Evolutionary conservation across 2,797 vertebrate species (phyloP), one percentile per base, ranked within the genome.

Genomic region (Gallirallus australis): DNA sequence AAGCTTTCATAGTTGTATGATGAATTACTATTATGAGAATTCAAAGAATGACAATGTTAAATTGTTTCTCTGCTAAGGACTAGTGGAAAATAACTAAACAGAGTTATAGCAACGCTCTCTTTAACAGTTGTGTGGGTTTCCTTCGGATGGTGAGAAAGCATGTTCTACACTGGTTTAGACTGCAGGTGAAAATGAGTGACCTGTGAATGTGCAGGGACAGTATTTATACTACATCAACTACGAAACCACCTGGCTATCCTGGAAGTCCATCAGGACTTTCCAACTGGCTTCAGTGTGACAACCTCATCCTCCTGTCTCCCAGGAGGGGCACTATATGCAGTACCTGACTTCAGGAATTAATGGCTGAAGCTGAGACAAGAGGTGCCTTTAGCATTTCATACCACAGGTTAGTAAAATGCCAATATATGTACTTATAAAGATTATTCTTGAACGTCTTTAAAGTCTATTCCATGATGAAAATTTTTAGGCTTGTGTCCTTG

Each of bases 231-330:
- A 73, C 21, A 65, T 50, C 15, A 28, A 12, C 65, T 65, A 33
- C 42, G 14, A 69, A 88, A 81, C 12, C 39, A 63, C 9, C 24
- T 63, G 30, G 19, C 35, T 72, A 6, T 50, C 66, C 63, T 59
- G 54, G 11, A 86, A 84, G 66, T 40, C n/a, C 50, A 59, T 20
- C 5, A 70, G 42, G 39, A 9, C 15, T 21, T 76, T 47, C 14
- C 47, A 82, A 40, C 37, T 53, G 19, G 42, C 8, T 80, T 31
- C 19, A 52, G 54, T n/a, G 31, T 48, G 45, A 78, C 28, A 88
- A 1, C 13, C 21, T 39, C 15, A 23, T 28, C 18, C 40, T 69
- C 48, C 54, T 40, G 24, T 6, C 9, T 2, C 40, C 8, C 0
- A 0, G 37, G 33, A 27, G 42, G 18, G 17, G 42, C 28, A 50